Percentiles rank a stretch among this genome's conserved stretches.
Evolutionary conservation across 2,113 vertebrate species (phyloP).

Genomic region (Sinocyclocheilus maitianheensis): DNA sequence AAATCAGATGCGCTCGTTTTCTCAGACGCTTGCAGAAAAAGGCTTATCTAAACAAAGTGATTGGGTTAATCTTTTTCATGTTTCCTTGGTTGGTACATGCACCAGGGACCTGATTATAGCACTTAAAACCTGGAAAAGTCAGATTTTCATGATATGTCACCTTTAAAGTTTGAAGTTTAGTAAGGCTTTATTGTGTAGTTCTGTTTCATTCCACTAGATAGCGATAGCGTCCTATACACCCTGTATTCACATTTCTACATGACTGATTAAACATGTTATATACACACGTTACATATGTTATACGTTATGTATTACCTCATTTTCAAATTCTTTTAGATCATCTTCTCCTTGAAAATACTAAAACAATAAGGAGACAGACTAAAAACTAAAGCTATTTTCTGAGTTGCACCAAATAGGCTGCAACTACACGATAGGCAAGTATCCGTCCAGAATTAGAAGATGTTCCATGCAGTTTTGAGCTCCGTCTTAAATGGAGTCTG

Average conservation of each 20-base stretch:
- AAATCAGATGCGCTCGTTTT: too few relatives aligned
- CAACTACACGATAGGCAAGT: neutral
- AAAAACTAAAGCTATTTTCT: neutral
- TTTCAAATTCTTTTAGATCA: neutral
- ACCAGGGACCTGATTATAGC: too few relatives aligned
- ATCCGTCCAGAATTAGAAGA: slow-evolving; percentile 20
- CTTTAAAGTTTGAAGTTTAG: neutral
- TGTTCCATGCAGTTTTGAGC: neutral
- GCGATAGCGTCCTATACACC: slow-evolving; percentile 40
- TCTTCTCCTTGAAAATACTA: neutral
- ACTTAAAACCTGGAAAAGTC: too few relatives aligned
- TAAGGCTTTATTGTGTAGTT: neutral
- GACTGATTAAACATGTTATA: neutral
- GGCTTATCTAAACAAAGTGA: too few relatives aligned
- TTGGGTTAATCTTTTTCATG: too few relatives aligned
- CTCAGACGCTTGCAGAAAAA: too few relatives aligned
- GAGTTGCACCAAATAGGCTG: neutral
- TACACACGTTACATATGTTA: neutral
- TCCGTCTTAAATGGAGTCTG: neutral
- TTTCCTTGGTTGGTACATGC: too few relatives aligned
- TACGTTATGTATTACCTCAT: neutral
- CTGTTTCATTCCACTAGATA: slow-evolving; percentile 57
- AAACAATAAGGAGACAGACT: neutral
- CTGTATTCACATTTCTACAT: neutral
- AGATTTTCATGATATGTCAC: too few relatives aligned